These are phyloP conservation scores for Suncus etruscus DNA, from an alignment of 2,113 vertebrate genomes.

Conservation along the genomic window DNA sequence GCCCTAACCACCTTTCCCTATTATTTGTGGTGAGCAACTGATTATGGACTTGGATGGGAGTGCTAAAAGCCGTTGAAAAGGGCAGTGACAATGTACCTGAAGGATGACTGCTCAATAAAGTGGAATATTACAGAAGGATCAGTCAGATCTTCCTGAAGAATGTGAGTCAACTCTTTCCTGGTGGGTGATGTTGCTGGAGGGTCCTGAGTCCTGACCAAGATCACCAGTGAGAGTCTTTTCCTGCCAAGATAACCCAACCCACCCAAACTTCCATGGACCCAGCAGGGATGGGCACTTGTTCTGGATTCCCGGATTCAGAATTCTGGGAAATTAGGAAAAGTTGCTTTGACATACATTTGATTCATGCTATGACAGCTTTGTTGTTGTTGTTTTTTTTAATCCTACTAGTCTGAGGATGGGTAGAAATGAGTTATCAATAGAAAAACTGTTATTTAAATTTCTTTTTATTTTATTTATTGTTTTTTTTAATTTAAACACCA, in stretches of 20 bases:
- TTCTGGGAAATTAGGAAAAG: conserved; percentile 21
- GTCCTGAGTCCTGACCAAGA: too few species aligned
- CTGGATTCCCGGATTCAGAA: not conserved
- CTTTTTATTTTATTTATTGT: too few species aligned
- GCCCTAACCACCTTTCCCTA: too few species aligned
- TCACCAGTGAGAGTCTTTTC: not conserved
- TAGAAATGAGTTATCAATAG: too few species aligned
- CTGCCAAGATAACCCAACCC: not conserved
- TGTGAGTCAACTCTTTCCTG: not conserved
- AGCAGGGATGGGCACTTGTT: not conserved
- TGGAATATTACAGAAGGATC: not conserved
- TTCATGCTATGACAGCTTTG: not conserved
- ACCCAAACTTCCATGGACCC: not conserved
- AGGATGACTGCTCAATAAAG: not conserved
- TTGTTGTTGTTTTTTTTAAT: too few species aligned
- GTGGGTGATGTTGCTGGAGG: rapidly evolving
- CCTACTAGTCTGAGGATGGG: not conserved
- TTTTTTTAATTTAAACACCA: too few species aligned
- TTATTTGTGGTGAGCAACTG: not conserved
- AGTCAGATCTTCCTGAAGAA: not conserved
- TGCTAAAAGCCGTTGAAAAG: not conserved
- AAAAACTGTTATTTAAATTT: too few species aligned
- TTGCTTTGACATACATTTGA: not conserved
- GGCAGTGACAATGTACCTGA: not conserved
- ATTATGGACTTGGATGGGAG: too few species aligned